Evolutionary conservation across 1,140 invertebrate genomes (phyloP).

Genomic region (Prorops nasuta): DNA sequence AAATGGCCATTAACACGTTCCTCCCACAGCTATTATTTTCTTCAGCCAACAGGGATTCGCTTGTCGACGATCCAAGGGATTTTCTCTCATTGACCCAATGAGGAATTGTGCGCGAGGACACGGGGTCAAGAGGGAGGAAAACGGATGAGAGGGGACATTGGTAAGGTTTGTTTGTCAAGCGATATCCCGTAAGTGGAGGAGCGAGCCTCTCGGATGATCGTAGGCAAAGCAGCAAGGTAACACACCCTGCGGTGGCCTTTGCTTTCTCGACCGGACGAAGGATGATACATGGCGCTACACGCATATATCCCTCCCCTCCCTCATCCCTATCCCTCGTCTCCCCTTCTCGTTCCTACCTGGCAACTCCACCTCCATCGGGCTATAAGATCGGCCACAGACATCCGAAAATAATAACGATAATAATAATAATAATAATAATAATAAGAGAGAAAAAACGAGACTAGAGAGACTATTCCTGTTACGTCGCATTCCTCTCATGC

Average conservation of each 20-base stretch:
- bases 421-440: conserved; percentile 47
- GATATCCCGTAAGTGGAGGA: too few species aligned
- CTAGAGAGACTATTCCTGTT: conserved; percentile 52
- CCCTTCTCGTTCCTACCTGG: conserved; percentile 21
- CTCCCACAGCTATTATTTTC: too few species aligned
- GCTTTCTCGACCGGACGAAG: conserved; percentile 46
- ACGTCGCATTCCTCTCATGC: conserved; percentile 51
- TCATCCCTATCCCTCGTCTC: conserved; percentile 16
- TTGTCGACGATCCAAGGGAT: too few species aligned
- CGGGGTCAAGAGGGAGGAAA: too few species aligned
- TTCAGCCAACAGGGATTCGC: too few species aligned
- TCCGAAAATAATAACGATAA: conserved; percentile 45
- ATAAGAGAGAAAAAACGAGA: conserved; percentile 43
- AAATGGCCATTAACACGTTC: too few species aligned
- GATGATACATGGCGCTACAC: conserved; percentile 57
- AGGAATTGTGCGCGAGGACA: too few species aligned
- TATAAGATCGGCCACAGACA: conserved; percentile 32
- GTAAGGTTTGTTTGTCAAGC: too few species aligned
- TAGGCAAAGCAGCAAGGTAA: conserved; percentile 44
- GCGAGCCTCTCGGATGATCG: conserved; percentile 26
- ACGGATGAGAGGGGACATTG: too few species aligned
- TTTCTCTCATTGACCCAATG: too few species aligned
- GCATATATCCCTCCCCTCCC: conserved; percentile 30
- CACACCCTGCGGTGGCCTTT: conserved; percentile 54
- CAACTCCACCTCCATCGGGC: conserved; percentile 38